Percentiles rank a stretch among this genome's conserved stretches.
phyloP scores from a whole-genome alignment of 2,113 vertebrate species.

The Tychaedon coryphoeus region DNA sequence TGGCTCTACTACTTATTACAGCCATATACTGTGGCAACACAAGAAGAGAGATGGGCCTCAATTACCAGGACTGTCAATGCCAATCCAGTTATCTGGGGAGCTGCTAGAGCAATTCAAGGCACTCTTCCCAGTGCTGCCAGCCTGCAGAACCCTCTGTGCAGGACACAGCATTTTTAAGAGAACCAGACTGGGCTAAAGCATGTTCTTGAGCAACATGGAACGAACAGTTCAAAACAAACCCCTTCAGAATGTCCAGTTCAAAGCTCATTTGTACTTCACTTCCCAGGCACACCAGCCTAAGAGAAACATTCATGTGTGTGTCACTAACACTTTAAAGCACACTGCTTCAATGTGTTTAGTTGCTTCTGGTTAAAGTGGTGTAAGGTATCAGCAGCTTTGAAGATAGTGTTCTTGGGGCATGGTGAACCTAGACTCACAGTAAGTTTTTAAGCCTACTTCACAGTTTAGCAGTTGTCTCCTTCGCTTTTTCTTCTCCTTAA shows the following conservation, averaged over 20 bases:
- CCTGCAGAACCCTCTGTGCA: not conserved
- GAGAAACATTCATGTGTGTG: not conserved
- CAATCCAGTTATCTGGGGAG: conserved; percentile 29
- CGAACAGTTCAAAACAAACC: not conserved
- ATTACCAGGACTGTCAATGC: not conserved
- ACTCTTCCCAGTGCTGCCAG: conserved; percentile 56
- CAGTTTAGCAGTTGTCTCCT: conserved; percentile 30
- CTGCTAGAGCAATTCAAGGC: conserved; percentile 55
- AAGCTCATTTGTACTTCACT: not conserved
- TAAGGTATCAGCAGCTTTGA: conserved; percentile 38
- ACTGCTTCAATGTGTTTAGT: not conserved
- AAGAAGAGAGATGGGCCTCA: not conserved
- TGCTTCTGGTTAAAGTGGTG: not conserved
- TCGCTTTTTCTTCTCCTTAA: not conserved
- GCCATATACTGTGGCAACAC: conserved; percentile 8
- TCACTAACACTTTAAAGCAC: not conserved
- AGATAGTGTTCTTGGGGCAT: not conserved
- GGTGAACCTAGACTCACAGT: not conserved
- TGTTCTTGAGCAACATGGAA: conserved; percentile 12
- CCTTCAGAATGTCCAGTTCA: not conserved
- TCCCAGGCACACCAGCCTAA: not conserved
- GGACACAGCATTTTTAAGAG: not conserved
- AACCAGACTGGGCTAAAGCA: conserved; percentile 18
- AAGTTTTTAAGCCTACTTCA: conserved; percentile 32
- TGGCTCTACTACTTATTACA: not conserved